A percentile compares a stretch with the other conserved stretches of the same genome.
phyloP scores from a whole-genome alignment of 1,140 invertebrate genomes.

The Hirudo medicinalis region DNA sequence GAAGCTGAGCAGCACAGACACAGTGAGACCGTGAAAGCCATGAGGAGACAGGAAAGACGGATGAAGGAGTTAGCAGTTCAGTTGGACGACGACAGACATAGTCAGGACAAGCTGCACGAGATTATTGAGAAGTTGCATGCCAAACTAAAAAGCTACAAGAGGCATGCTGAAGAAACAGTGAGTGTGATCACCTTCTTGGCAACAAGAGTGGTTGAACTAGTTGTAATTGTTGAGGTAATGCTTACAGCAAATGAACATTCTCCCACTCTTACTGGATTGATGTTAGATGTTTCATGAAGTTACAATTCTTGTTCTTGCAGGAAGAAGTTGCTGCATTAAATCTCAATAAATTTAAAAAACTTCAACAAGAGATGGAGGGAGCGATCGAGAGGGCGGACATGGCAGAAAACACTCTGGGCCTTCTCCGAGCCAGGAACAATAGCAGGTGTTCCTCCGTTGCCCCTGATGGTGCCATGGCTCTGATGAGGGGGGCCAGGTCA shows the following conservation, averaged over 20 bases:
- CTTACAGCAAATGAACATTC: too few relatives aligned
- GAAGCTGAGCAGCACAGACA: constrained; percentile 95
- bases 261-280: too few relatives aligned
- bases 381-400: constrained; percentile 13
- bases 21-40: constrained; percentile 52
- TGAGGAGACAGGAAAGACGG: constrained; percentile 63
- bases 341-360: constrained; percentile 14
- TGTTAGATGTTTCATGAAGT: too few relatives aligned
- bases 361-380: constrained; percentile 16
- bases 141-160: constrained; percentile 99
- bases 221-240: background rate
- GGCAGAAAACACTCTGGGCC: constrained; percentile 8
- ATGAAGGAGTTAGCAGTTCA: constrained; percentile 63
- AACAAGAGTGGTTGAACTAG: background rate
- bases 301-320: constrained; percentile 2
- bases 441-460: constrained; percentile 11
- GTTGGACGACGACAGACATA: constrained; percentile 84
- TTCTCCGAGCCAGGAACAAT: constrained; percentile 5
- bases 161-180: constrained; percentile 91
- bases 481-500: background rate
- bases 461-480: constrained; percentile 4
- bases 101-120: constrained; percentile 93
- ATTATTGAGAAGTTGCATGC: constrained; percentile 95
- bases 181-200: constrained; percentile 28
- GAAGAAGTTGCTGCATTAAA: constrained; percentile 14